Percentiles rank a stretch among this genome's conserved stretches.
Conservation (phyloP, 2,113 vertebrate genomes). For the Neotragus moschatus region DNA sequence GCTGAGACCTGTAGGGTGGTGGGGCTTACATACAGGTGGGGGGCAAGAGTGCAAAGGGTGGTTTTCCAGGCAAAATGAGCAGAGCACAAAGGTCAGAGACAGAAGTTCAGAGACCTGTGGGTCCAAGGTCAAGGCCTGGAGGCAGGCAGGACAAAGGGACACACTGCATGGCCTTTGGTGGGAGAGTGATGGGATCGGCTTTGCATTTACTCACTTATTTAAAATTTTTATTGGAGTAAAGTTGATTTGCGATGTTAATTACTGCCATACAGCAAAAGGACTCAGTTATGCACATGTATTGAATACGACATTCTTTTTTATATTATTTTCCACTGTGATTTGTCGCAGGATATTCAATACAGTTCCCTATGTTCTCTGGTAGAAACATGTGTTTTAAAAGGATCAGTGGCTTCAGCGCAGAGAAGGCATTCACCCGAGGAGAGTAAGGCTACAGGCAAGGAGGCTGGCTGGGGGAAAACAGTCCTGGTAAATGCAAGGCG, state of each 20-base stretch:
- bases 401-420: rapidly evolving
- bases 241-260: neutral
- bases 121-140: neutral
- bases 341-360: neutral
- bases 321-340: neutral
- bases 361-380: neutral
- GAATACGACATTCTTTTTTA: neutral
- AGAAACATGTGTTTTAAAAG: neutral
- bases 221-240: neutral
- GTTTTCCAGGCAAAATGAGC: neutral
- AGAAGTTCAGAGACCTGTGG: neutral
- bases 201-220: neutral
- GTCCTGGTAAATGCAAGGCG: neutral
- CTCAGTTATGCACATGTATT: neutral
- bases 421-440: rapidly evolving
- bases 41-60: rapidly evolving
- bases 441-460: rapidly evolving
- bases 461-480: neutral
- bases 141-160: neutral
- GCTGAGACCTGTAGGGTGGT: neutral
- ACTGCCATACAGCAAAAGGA: neutral
- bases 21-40: rapidly evolving
- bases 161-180: rapidly evolving
- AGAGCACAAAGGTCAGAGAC: neutral
- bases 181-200: no score